Base-by-base conservation (phyloP, 2,797 vertebrate genomes). In the Setipinna tenuifilis region DNA sequence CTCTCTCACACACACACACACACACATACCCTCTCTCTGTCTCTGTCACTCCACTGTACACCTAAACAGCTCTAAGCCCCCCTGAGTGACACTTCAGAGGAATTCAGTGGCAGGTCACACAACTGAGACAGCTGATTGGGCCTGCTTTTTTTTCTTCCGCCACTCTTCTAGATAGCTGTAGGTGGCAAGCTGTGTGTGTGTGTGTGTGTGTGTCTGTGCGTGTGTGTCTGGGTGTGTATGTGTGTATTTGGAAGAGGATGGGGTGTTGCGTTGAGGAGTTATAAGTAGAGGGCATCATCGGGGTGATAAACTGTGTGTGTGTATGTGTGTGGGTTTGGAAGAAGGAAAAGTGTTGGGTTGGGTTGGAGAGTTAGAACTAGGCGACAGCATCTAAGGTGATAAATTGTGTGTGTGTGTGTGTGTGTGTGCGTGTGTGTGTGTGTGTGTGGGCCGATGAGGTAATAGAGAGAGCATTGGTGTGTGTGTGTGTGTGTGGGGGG, bases 371-470 rank as follows among this genome's bases (percentile, higher is more conserved):
- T n/a, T n/a, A n/a, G n/a, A n/a, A n/a, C n/a, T n/a, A n/a, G n/a
- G n/a, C n/a, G n/a, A n/a, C n/a, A n/a, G n/a, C n/a, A n/a, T n/a
- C n/a, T n/a, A n/a, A n/a, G n/a, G n/a, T n/a, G n/a, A n/a, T n/a
- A n/a, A n/a, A n/a, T 21, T 65, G 6, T 65, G 62, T 25, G 23
- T 65, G 62, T 65, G 62, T 65, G 62, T 65, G n/a, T 65, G 62
- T 65, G n/a, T 65, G 62, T 65, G 62, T 68, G 23, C 28, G 62
- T 68, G 62, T 68, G 62, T 68, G 68, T 71, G 68, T 71, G 68
- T 71, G 68, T 71, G 68, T 71, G 68, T 71, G 25, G 17, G 68
- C 31, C 14, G 28, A 14, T 75, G 68, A 17, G 59, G 59, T 23
- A 62, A 14, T 68, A 4, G 11, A 28, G 4, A 0, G 25, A 11